Evolutionary conservation across 2,888 invertebrate genomes (phyloP).

Genomic region (Gortyna flavago): DNA sequence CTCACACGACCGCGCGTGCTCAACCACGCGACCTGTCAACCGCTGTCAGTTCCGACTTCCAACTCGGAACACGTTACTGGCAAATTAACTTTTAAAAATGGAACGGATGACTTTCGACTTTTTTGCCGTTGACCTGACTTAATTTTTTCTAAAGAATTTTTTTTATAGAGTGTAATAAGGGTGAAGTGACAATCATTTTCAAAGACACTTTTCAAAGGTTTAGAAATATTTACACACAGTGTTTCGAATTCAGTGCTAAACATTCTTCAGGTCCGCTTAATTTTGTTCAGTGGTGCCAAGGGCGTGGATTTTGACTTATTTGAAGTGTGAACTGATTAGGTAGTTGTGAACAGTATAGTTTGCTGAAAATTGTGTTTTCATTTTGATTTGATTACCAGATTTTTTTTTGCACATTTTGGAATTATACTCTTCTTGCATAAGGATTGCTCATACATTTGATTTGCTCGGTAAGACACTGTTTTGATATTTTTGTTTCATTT

Average conservation of each 20-base stretch:
- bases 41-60: slow-evolving; percentile 80
- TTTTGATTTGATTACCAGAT: slow-evolving; percentile 50
- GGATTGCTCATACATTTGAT: slow-evolving; percentile 65
- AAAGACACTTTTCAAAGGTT: slow-evolving; percentile 51
- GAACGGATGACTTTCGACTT: slow-evolving; percentile 77
- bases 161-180: slow-evolving; percentile 53
- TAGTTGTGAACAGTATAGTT: slow-evolving; percentile 75
- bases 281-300: slow-evolving; percentile 85
- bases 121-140: slow-evolving; percentile 76
- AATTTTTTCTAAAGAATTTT: slow-evolving; percentile 56
- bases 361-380: slow-evolving; percentile 71
- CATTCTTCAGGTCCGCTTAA: slow-evolving; percentile 82
- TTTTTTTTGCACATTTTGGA: slow-evolving; percentile 59
- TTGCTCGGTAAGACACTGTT: slow-evolving; percentile 60
- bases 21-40: slow-evolving; percentile 81
- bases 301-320: slow-evolving; percentile 85
- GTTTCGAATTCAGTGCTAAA: slow-evolving; percentile 86
- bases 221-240: slow-evolving; percentile 75
- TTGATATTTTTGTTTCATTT: slow-evolving; percentile 13
- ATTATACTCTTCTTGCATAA: slow-evolving; percentile 52
- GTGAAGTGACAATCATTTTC: slow-evolving; percentile 65
- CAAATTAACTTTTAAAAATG: slow-evolving; percentile 77
- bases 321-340: slow-evolving; percentile 84
- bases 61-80: slow-evolving; percentile 71
- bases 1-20: slow-evolving; percentile 83